Conservation (phyloP, 1,140 invertebrate genomes). For the Sipha flava region DNA sequence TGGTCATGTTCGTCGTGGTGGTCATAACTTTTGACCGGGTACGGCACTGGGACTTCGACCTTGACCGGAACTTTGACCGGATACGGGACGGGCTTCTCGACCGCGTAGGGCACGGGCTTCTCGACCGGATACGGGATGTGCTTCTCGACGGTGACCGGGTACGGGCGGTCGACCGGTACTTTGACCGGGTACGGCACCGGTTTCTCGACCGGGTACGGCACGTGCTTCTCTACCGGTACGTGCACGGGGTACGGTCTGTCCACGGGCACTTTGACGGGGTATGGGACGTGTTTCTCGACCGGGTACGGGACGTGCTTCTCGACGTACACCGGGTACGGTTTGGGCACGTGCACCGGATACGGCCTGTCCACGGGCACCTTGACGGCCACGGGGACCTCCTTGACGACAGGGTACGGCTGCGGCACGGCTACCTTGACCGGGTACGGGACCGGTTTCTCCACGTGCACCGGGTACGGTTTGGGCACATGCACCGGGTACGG, state of each 20-base stretch:
- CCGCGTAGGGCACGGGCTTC: conserved; percentile 68
- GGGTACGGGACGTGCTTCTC: conserved; percentile 51
- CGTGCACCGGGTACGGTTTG: conserved; percentile 43
- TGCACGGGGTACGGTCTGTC: conserved; percentile 57
- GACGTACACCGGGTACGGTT: conserved; percentile 44
- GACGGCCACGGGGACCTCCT: conserved; percentile 45
- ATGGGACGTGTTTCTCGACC: conserved; percentile 62
- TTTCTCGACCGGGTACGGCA: conserved; percentile 51
- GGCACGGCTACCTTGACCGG: conserved; percentile 41
- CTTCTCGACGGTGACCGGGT: conserved; percentile 46
- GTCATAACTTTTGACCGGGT: conserved; percentile 45
- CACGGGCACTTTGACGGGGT: conserved; percentile 60
- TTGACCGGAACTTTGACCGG: conserved; percentile 53
- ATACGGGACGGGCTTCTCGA: conserved; percentile 52
- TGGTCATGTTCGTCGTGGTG: neutral
- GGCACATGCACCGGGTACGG: conserved; percentile 39
- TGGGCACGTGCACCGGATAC: conserved; percentile 50
- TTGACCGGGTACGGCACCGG: conserved; percentile 59
- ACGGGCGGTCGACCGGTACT: conserved; percentile 49
- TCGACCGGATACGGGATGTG: conserved; percentile 51
- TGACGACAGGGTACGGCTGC: conserved; percentile 38
- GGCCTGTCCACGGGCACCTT: conserved; percentile 53
- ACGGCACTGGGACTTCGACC: conserved; percentile 42
- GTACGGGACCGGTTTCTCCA: conserved; percentile 46
- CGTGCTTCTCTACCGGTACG: conserved; percentile 46